Conservation (phyloP, 2,797 vertebrate species). For the Babyrousa celebensis region DNA sequence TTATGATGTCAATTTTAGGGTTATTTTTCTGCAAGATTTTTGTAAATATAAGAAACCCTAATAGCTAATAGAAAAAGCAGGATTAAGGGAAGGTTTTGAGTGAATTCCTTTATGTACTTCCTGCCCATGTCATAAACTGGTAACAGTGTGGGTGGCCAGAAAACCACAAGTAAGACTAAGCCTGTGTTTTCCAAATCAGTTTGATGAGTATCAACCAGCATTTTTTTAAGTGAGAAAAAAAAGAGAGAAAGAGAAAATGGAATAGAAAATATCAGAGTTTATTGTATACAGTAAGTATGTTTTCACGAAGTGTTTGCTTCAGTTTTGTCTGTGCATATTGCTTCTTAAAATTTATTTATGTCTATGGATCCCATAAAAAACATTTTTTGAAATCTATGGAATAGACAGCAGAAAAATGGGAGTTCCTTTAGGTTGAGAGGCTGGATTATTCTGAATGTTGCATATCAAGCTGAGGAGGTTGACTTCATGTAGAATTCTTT, state of each 20-base stretch:
- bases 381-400: not conserved
- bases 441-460: not conserved
- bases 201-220: not conserved
- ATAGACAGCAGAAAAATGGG: not conserved
- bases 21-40: not conserved
- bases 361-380: conserved; percentile 8
- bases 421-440: not conserved
- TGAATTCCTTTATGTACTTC: conserved; percentile 48
- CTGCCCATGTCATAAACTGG: not conserved
- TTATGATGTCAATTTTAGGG: not conserved
- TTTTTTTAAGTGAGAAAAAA: not conserved
- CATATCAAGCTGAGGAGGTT: conserved; percentile 15
- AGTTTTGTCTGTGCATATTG: not conserved
- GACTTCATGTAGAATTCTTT: not conserved
- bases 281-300: not conserved
- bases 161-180: conserved; percentile 31
- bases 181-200: conserved; percentile 51
- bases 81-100: conserved; percentile 47
- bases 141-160: conserved; percentile 21
- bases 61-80: conserved; percentile 38
- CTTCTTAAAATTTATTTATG: conserved; percentile 60
- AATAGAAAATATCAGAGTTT: conserved; percentile 31
- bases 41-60: conserved; percentile 61
- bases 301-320: conserved; percentile 19
- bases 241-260: not conserved